Conservation (phyloP, 2,113 vertebrate genomes). For the Callipepla squamata region DNA sequence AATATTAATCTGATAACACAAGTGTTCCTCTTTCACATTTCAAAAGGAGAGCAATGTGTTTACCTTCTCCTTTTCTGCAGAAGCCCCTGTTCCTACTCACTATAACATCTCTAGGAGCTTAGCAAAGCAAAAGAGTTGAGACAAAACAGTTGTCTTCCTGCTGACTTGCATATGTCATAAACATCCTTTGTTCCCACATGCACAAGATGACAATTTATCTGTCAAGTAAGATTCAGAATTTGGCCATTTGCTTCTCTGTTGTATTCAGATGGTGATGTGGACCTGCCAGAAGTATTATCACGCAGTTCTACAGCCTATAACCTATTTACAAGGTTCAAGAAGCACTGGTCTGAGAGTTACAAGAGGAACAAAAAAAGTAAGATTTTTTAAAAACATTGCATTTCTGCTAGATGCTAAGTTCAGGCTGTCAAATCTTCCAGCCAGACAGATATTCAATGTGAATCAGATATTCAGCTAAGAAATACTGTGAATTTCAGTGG, state of each 20-base stretch:
- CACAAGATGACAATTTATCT: neutral
- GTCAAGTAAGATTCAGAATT: neutral
- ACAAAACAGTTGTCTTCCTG: neutral
- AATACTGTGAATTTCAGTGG: neutral
- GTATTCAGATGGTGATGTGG: neutral
- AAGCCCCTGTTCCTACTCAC: neutral
- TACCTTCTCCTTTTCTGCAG: neutral
- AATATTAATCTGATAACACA: rapidly evolving
- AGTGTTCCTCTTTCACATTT: neutral
- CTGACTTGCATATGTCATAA: neutral
- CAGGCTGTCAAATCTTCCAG: neutral
- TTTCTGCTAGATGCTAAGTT: neutral
- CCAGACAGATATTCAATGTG: neutral
- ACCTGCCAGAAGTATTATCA: rapidly evolving
- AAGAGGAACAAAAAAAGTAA: neutral
- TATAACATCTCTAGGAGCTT: neutral
- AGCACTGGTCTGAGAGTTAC: neutral
- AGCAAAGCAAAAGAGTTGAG: neutral
- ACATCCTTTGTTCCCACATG: neutral
- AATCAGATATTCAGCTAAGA: neutral
- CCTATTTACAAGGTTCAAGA: neutral
- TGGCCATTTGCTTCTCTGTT: neutral
- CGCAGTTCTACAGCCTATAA: neutral
- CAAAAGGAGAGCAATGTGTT: neutral
- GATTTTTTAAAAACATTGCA: neutral